Evolutionary conservation across 2,113 vertebrate species (phyloP).

Genomic region (Vombatus ursinus): DNA sequence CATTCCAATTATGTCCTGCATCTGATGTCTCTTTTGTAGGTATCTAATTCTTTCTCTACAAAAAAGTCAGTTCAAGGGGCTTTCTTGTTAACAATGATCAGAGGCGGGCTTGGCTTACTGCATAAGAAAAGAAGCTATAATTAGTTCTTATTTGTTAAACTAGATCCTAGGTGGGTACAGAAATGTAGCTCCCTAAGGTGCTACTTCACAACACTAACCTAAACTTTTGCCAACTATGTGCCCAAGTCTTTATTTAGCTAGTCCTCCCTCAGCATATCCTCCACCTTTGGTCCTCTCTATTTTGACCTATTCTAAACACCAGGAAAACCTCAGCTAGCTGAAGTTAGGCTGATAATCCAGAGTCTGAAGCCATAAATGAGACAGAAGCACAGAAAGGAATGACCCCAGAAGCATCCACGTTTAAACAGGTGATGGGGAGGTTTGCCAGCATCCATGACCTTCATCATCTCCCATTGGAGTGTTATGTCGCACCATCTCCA

Average conservation of each 20-base stretch:
- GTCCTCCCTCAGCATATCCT: neutral
- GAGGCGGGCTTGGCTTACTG: neutral
- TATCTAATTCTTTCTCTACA: neutral
- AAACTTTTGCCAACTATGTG: neutral
- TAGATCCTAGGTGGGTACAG: neutral
- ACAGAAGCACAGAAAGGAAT: neutral
- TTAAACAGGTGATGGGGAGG: neutral
- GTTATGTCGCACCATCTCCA: neutral
- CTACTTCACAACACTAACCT: neutral
- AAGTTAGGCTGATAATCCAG: neutral
- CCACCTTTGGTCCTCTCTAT: neutral
- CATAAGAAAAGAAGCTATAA: neutral
- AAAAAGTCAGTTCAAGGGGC: neutral
- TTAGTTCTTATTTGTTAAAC: neutral
- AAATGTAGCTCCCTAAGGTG: neutral
- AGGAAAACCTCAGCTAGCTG: neutral
- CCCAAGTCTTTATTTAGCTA: neutral
- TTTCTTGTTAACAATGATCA: neutral
- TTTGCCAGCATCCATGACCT: neutral
- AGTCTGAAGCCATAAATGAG: neutral
- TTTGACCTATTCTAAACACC: neutral
- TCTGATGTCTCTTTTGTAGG: neutral
- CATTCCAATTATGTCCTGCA: neutral
- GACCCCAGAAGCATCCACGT: constrained; percentile 20
- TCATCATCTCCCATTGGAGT: neutral